Conservation (phyloP, 2,113 vertebrate genomes). For the Thamnaconus septentrionalis region DNA sequence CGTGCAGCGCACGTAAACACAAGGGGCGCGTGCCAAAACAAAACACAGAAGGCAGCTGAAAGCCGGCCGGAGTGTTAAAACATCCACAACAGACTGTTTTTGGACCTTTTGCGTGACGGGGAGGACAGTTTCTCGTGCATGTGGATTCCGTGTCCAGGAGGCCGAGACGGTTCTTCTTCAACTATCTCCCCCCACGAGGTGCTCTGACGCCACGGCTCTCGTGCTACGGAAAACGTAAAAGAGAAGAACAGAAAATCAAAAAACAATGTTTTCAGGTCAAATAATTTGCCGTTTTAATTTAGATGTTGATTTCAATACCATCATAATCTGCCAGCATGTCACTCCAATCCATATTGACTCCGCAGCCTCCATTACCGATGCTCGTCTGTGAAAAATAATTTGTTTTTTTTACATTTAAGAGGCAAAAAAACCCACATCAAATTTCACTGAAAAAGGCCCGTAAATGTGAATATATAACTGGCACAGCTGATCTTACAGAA, state of each 20-base stretch:
- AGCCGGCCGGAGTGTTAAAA: too few species aligned
- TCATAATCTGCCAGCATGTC: constrained; percentile 97
- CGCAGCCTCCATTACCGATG: constrained; percentile 83
- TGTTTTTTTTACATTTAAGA: not conserved
- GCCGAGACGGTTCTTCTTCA: constrained; percentile 93
- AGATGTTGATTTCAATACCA: constrained; percentile 71
- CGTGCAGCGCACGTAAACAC: too few species aligned
- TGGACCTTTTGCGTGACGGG: constrained; percentile 93
- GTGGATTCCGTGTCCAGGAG: constrained; percentile 96
- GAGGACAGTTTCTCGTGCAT: constrained; percentile 99
- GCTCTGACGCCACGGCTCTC: constrained; percentile 94
- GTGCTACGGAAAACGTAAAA: constrained; percentile 70
- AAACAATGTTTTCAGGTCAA: not conserved
- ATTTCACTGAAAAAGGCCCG: not conserved
- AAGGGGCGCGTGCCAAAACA: too few species aligned
- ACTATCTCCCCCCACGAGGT: constrained; percentile 98
- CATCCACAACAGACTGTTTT: too few species aligned
- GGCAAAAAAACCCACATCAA: constrained; percentile 2
- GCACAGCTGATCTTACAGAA: constrained; percentile 78
- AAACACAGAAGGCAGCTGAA: too few species aligned
- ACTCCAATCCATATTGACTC: constrained; percentile 91
- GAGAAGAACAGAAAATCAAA: constrained; percentile 7
- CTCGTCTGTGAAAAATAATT: constrained; percentile 71
- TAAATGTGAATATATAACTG: not conserved
- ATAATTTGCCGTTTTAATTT: not conserved